Evolutionary conservation across 1,140 invertebrate genomes (phyloP).

Genomic region (Colletes latitarsis): DNA sequence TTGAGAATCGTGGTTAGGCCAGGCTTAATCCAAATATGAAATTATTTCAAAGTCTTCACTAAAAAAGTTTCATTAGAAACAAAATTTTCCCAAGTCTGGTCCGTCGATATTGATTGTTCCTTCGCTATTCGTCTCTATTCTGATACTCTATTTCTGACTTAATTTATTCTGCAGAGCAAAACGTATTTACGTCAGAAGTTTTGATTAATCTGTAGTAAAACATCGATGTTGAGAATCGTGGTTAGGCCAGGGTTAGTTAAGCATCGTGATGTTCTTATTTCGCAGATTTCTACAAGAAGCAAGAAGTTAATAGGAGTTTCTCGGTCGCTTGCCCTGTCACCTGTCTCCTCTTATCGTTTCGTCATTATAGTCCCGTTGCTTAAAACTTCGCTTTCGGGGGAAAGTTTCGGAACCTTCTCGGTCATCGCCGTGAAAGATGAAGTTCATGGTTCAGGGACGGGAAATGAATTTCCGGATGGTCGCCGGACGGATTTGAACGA

Average conservation of each 20-base stretch:
- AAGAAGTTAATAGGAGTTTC: constrained; percentile 65
- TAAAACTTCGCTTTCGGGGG: constrained; percentile 61
- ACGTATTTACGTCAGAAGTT: neutral
- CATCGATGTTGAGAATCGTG: neutral
- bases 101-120: no score
- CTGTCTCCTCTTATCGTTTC: constrained; percentile 66
- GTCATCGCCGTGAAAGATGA: constrained; percentile 35
- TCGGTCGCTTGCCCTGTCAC: constrained; percentile 26
- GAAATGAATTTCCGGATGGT: constrained; percentile 60
- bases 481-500: constrained; percentile 61
- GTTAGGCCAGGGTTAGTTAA: no score
- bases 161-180: no score
- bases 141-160: no score
- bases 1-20: no score
- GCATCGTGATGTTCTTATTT: neutral
- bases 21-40: no score
- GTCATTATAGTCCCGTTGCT: constrained; percentile 70
- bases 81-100: no score
- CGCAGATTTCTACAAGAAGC: constrained; percentile 16
- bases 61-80: no score
- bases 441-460: constrained; percentile 38
- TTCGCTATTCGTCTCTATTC: no score
- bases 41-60: no score
- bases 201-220: neutral
- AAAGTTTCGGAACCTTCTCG: constrained; percentile 35